Evolutionary conservation across 2,888 invertebrate genomes (phyloP), one percentile per base, ranked within the genome.

Genomic region (Pilophorus perplexus): DNA sequence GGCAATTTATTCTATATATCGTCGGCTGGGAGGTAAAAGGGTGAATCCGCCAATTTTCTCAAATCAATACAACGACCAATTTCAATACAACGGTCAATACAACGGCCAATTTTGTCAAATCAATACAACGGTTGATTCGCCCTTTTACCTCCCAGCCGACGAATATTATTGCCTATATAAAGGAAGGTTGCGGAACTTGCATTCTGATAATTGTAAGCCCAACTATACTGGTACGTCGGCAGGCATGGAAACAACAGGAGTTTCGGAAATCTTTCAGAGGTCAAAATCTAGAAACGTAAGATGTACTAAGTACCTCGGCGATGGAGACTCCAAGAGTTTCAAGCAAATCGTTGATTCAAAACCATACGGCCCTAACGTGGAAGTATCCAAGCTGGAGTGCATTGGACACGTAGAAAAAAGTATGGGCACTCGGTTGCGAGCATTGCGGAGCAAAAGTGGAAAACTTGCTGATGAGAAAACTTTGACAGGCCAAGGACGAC

Each of bases 161-260:
- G n/a, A n/a, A n/a, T n/a, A 69, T 20, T 69, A 57, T 50, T 67
- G 64, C 59, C 52, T 20, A n/a, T 59, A 50, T 12, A 38, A 25
- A 22, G 57, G 52, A 20, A 59, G 38, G 38, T 8, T 23, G 10
- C 6, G 50, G n/a, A 52, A 66, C 25, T 18, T 4, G 1, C 40
- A 48, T 18, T n/a, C 12, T 12, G 25, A 20, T 20, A 20, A 38
- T 14, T 55, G 67, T 22, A 46, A 28, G 10, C 25, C 40, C 3
- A 67, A 67, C n/a, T 67, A 46, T 25, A 18, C 25, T n/a, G 64
- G 64, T 23, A 42, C 27, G 16, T 65, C 64, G 48, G 64, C 57
- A 10, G 57, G 64, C 6, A 67, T 67, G 67, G 64, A 67, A 40
- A 25, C 37, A 28, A 37, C 22, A 14, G 67, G 57, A 20, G 57